Conservation (phyloP, 2,888 invertebrate species). For the Adineta ricciae region DNA sequence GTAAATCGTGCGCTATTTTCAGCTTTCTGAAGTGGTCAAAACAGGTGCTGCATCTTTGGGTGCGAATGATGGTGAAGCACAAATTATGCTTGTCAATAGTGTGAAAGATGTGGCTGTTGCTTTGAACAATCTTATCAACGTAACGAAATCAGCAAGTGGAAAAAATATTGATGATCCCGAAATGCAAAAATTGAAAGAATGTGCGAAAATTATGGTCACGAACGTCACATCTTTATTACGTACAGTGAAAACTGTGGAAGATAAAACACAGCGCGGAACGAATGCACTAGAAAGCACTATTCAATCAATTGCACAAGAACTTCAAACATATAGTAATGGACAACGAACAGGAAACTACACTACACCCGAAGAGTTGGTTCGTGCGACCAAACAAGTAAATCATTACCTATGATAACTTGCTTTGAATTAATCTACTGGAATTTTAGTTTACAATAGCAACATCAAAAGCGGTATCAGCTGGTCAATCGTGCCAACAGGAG, state of each 20-base stretch:
- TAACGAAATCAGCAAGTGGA: slow-evolving; percentile 62
- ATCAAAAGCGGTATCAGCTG: slow-evolving; percentile 83
- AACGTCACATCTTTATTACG: slow-evolving; percentile 94
- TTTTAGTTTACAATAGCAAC: slow-evolving; percentile 72
- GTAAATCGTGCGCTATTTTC: too few relatives aligned
- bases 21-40: slow-evolving; percentile 91
- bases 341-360: slow-evolving; percentile 43
- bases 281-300: slow-evolving; percentile 91
- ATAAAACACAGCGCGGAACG: slow-evolving; percentile 90
- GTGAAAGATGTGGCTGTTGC: slow-evolving; percentile 95
- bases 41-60: slow-evolving; percentile 89
- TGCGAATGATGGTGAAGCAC: slow-evolving; percentile 82
- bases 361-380: slow-evolving; percentile 80
- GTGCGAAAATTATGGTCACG: slow-evolving; percentile 87
- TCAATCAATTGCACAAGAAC: slow-evolving; percentile 77
- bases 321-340: background rate
- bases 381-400: slow-evolving; percentile 68
- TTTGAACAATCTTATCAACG: slow-evolving; percentile 83
- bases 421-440: background rate
- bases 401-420: background rate
- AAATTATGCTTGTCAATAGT: slow-evolving; percentile 92
- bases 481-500: slow-evolving; percentile 77
- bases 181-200: slow-evolving; percentile 89
- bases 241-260: slow-evolving; percentile 97
- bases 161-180: slow-evolving; percentile 51